These are phyloP conservation scores for Patiria miniata DNA, from an alignment of 35 echinoderm and acorn worm species.

Conservation along the genomic window DNA sequence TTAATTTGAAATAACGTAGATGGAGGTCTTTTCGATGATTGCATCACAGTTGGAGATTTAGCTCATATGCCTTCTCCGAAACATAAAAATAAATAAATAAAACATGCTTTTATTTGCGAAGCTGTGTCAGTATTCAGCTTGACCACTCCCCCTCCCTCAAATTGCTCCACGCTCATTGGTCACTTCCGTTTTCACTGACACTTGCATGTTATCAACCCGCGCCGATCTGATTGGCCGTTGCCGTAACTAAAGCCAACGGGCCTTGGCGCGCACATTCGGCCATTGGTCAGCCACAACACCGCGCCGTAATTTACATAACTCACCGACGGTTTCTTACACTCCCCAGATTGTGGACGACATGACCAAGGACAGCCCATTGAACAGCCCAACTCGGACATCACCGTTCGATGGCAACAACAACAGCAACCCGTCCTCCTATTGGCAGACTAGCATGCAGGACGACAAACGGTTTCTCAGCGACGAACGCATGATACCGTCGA, in stretches of 20 bases:
- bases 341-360: constrained; percentile 34
- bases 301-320: neutral
- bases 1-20: constrained; percentile 20
- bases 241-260: neutral
- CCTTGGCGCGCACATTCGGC: neutral
- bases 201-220: neutral
- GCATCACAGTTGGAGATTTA: neutral
- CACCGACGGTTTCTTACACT: neutral
- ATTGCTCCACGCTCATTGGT: neutral
- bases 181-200: neutral
- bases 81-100: neutral
- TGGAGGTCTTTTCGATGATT: constrained; percentile 19
- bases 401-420: constrained; percentile 54
- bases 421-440: constrained; percentile 8
- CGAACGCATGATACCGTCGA: neutral
- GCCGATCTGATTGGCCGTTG: no score
- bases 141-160: neutral
- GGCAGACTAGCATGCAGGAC: neutral
- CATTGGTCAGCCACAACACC: neutral
- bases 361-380: constrained; percentile 20
- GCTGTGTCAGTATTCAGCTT: neutral
- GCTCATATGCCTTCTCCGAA: neutral
- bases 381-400: constrained; percentile 19
- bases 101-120: neutral
- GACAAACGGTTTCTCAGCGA: neutral